phyloP scores from a whole-genome alignment of 2,888 invertebrate genomes.

The Eretmocerus hayati region DNA sequence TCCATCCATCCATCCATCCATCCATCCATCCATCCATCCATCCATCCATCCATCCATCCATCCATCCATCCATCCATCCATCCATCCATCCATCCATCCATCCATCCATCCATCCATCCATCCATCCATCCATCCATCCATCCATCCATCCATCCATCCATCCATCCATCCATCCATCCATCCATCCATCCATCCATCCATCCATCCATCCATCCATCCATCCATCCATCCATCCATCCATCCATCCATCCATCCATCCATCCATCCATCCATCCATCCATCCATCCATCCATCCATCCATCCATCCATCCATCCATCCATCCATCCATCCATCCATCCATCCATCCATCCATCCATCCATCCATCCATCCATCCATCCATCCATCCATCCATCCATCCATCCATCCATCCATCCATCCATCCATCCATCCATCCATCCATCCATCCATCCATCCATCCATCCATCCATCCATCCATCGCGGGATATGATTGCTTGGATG shows the following conservation, averaged over 20 bases:
- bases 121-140: not conserved
- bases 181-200: not conserved
- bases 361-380: not conserved
- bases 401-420: not conserved
- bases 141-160: not conserved
- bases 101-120: not conserved
- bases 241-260: not conserved
- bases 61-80: not conserved
- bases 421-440: not conserved
- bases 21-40: not conserved
- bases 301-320: not conserved
- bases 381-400: not conserved
- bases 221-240: not conserved
- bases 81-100: not conserved
- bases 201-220: not conserved
- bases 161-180: not conserved
- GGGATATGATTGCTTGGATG: too few species aligned
- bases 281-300: not conserved
- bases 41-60: not conserved
- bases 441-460: not conserved
- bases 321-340: not conserved
- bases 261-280: not conserved
- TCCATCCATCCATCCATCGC: not conserved
- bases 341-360: not conserved
- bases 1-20: not conserved